These are phyloP conservation scores for Phalera bucephala DNA, from an alignment of 2,888 invertebrate species.

Conservation along the genomic window DNA sequence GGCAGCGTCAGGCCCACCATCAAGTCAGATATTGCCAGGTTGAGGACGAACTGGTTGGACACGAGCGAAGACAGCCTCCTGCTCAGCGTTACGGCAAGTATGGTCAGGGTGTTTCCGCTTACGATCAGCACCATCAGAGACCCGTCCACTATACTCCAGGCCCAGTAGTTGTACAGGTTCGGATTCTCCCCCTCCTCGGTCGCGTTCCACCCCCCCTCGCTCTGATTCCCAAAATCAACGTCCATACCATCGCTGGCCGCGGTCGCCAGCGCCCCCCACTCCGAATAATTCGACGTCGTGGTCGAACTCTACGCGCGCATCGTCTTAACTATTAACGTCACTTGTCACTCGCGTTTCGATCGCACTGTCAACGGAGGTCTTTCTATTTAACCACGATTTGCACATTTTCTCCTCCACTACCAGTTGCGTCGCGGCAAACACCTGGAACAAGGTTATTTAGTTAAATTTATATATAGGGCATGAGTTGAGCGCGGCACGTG, in stretches of 20 bases:
- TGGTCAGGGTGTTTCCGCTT: slow-evolving; percentile 89
- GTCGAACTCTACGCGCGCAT: slow-evolving; percentile 62
- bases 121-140: slow-evolving; percentile 86
- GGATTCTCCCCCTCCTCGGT: slow-evolving; percentile 50
- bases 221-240: slow-evolving; percentile 69
- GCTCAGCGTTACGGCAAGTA: slow-evolving; percentile 88
- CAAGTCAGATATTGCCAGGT: slow-evolving; percentile 90
- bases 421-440: slow-evolving; percentile 24
- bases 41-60: slow-evolving; percentile 91
- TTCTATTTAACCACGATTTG: slow-evolving; percentile 39
- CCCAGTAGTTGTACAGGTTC: slow-evolving; percentile 75
- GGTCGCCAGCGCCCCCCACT: slow-evolving; percentile 75
- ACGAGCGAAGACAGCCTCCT: slow-evolving; percentile 86
- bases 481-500: slow-evolving; percentile 22
- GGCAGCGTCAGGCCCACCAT: slow-evolving; percentile 90
- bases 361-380: slow-evolving; percentile 40
- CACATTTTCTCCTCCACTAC: slow-evolving; percentile 48
- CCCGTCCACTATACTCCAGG: slow-evolving; percentile 87
- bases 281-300: slow-evolving; percentile 72
- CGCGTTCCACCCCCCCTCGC: slow-evolving; percentile 60
- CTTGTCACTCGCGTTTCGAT: slow-evolving; percentile 49
- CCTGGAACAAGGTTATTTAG: slow-evolving; percentile 45
- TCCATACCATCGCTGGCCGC: slow-evolving; percentile 80
- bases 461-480: slow-evolving; percentile 24
- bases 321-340: slow-evolving; percentile 57